Conservation (phyloP, 2,797 vertebrate genomes). For the Phoebastria nigripes region DNA sequence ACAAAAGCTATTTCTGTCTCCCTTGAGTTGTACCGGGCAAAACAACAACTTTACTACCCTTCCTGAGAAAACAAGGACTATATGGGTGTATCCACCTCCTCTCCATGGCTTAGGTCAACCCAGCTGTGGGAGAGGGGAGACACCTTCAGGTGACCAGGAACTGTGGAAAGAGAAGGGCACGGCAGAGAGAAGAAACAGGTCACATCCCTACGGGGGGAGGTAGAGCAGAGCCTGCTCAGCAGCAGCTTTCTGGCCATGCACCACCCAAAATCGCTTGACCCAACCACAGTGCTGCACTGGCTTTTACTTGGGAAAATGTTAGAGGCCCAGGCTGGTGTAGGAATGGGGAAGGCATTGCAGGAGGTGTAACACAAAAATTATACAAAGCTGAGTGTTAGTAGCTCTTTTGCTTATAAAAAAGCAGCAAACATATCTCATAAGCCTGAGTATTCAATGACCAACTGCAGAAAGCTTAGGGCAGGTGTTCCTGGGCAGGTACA, state of each 20-base stretch:
- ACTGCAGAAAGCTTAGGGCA: neutral
- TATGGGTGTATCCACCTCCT: no score
- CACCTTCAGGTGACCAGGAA: neutral
- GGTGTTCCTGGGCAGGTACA: neutral
- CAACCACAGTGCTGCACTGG: neutral
- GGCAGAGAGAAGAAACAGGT: neutral
- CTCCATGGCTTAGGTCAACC: neutral
- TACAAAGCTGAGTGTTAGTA: no score
- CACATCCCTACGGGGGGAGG: rapidly evolving
- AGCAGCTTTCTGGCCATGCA: neutral
- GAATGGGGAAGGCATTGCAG: rapidly evolving
- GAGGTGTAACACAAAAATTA: neutral
- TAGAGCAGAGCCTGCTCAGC: neutral
- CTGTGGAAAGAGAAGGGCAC: neutral
- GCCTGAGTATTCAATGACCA: neutral
- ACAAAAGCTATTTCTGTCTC: neutral
- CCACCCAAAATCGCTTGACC: neutral
- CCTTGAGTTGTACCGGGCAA: neutral
- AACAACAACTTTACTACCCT: neutral
- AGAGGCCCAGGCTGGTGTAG: no score
- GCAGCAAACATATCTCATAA: neutral
- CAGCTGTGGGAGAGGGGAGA: neutral
- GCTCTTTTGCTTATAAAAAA: neutral
- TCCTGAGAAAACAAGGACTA: neutral
- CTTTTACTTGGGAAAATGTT: neutral